phyloP scores from a whole-genome alignment of 2,797 vertebrate species.

The Chiroxiphia lanceolata region DNA sequence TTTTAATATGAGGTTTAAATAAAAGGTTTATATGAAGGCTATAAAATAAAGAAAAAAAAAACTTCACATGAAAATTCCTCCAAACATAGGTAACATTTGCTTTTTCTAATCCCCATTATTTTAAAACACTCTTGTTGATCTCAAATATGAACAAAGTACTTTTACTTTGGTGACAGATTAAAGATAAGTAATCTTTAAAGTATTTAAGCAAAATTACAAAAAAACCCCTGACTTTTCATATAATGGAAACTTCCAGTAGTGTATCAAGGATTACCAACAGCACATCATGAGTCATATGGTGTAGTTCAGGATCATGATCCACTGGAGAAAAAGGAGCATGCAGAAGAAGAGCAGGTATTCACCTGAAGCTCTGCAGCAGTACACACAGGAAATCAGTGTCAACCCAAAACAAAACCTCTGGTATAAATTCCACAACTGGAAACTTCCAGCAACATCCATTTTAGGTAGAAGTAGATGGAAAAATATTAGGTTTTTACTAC shows the following conservation, averaged over 20 bases:
- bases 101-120: neutral
- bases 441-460: neutral
- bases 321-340: neutral
- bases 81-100: neutral
- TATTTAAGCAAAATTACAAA: neutral
- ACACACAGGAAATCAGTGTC: neutral
- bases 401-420: neutral
- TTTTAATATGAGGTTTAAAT: neutral
- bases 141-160: neutral
- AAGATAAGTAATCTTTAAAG: neutral
- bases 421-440: neutral
- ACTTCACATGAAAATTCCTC: neutral
- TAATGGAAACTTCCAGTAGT: neutral
- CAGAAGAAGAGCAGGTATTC: neutral
- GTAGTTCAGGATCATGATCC: neutral
- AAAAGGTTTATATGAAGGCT: neutral
- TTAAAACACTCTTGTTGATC: neutral
- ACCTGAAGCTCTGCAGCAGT: neutral
- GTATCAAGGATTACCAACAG: neutral
- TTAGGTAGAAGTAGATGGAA: neutral
- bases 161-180: neutral
- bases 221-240: neutral
- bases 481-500: neutral
- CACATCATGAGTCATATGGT: neutral
- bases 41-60: neutral